Evolutionary conservation across 2,888 invertebrate genomes (phyloP).

Genomic region (Synergus japonicus): DNA sequence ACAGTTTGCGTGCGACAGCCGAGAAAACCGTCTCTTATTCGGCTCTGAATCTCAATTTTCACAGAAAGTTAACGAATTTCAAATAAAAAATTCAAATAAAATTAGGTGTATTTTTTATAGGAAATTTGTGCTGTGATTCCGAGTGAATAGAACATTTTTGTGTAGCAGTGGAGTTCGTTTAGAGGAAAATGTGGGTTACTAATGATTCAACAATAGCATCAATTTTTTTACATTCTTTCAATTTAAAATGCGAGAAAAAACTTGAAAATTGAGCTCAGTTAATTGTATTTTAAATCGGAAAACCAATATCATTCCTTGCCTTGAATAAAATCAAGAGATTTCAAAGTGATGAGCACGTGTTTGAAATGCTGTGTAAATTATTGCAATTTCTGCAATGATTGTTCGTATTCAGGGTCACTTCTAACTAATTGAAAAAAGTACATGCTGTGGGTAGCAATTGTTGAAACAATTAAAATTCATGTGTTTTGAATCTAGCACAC

Average conservation of each 20-base stretch:
- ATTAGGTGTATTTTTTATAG: background rate
- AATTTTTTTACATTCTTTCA: background rate
- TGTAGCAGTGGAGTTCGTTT: background rate
- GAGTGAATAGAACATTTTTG: background rate
- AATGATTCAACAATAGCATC: background rate
- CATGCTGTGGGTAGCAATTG: background rate
- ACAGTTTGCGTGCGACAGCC: conserved; percentile 9
- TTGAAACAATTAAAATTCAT: background rate
- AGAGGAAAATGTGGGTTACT: background rate
- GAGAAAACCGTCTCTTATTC: background rate
- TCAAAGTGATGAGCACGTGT: background rate
- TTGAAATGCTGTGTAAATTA: background rate
- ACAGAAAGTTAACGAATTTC: background rate
- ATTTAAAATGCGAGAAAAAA: background rate
- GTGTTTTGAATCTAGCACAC: background rate
- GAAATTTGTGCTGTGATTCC: background rate
- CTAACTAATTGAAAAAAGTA: background rate
- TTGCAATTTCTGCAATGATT: background rate
- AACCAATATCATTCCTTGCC: background rate
- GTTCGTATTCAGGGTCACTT: background rate
- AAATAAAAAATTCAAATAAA: background rate
- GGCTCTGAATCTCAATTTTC: background rate
- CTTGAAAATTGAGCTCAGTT: background rate
- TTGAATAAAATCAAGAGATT: background rate
- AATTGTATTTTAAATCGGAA: background rate